Base-by-base conservation (phyloP, 1,140 invertebrate genomes). In the Anadara kagoshimensis region DNA sequence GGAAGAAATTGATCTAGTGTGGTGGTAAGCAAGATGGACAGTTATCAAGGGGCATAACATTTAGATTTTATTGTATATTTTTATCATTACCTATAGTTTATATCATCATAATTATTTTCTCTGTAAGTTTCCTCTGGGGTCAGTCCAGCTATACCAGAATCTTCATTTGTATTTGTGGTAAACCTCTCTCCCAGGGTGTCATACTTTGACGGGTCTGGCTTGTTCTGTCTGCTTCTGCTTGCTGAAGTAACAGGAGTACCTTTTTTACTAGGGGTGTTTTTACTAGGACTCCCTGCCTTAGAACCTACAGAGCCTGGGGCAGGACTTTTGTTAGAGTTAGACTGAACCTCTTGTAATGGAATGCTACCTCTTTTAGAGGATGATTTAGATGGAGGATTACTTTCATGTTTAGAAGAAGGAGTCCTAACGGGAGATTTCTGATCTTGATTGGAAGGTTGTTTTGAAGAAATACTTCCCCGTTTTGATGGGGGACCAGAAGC, bases 81-180 rank as follows among this genome's bases (percentile, higher is more conserved):
- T 51, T 51, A 51, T 2, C 10, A 51, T 51, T 18, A 18, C 16
- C 16, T 18, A 18, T 51, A 51, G 16, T 22, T 51, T 49, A 76
- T 59, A 16, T 64, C 70, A 63, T 73, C 69, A 58, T 69, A 57
- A 49, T 62, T 51, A 43, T 68, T 69, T 63, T 67, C 66, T 36
- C 66, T 77, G 29, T 79, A 73, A 7, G 29, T 36, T 47, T 78
- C 78, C 24, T 80, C 80, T 7, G 80, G 80, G 45, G 75, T 76
- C 18, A 80, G 51, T 14, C 73, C 80, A 22, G 78, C 78, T 61
- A 82, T 75, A 53, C 81, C 81, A 43, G 75, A 78, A 65, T 83
- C 81, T 59, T 83, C 78, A 63, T 78, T 82, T 58, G 78, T 69
- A 64, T 72, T 79, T 36, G 29, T 36, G 26, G 78, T 82, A 69